Conservation (phyloP, 2,113 vertebrate genomes). For the Rhea americana region DNA sequence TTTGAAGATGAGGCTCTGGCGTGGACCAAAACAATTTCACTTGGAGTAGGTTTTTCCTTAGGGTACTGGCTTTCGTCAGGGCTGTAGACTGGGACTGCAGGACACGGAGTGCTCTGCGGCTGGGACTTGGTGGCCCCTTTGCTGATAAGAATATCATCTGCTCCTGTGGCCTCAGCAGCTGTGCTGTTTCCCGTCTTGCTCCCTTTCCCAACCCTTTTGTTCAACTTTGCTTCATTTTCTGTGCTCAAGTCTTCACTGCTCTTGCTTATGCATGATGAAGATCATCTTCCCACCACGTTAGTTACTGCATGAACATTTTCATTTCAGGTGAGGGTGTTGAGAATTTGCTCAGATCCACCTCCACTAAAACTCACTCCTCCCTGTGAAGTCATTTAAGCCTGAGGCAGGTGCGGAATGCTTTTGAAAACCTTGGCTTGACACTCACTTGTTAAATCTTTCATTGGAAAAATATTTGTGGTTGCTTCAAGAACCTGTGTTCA, state of each 20-base stretch:
- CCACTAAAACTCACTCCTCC: neutral
- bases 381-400: constrained; percentile 43
- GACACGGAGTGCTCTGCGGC: neutral
- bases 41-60: too few relatives aligned
- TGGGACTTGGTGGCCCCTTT: neutral
- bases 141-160: rapidly evolving
- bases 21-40: neutral
- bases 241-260: neutral
- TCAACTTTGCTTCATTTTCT: neutral
- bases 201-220: neutral
- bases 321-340: constrained; percentile 1
- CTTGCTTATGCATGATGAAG: neutral
- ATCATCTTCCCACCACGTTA: constrained; percentile 15
- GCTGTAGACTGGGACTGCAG: rapidly evolving
- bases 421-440: constrained; percentile 42
- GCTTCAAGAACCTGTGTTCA: neutral
- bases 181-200: neutral
- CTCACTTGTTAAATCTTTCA: constrained; percentile 19
- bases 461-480: neutral
- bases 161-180: neutral
- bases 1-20: neutral
- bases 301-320: neutral
- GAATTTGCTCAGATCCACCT: constrained; percentile 57
- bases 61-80: too few relatives aligned
- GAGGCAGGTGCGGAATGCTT: constrained; percentile 13